Percentiles rank a stretch among this genome's conserved stretches.
These are phyloP conservation scores for Daboia siamensis DNA, from an alignment of 2,113 vertebrate species.

Conservation along the genomic window DNA sequence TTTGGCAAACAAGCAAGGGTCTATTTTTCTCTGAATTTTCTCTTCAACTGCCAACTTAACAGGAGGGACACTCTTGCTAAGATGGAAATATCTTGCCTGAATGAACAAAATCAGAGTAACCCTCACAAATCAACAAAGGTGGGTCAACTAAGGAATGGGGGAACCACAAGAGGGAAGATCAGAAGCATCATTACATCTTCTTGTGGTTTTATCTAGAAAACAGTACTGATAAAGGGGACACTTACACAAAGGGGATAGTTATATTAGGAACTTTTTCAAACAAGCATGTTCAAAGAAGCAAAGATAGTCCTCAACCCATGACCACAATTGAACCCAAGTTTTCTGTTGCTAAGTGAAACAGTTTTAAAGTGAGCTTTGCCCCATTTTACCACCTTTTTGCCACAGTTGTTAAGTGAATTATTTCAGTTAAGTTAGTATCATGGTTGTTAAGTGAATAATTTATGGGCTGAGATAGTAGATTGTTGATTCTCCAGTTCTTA, in stretches of 20 bases:
- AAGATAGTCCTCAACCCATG: not conserved
- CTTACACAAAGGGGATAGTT: not conserved
- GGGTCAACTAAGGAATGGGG: not conserved
- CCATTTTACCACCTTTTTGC: not conserved
- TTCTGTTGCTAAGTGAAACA: not conserved
- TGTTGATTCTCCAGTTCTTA: not conserved
- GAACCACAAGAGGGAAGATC: not conserved
- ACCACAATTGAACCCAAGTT: not conserved
- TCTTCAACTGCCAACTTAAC: not conserved
- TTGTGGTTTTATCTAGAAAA: not conserved
- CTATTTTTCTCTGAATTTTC: not conserved
- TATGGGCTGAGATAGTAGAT: not conserved
- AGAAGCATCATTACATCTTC: not conserved
- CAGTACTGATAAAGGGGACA: not conserved
- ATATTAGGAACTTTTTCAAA: not conserved
- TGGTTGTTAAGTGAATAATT: not conserved
- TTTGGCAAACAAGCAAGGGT: not conserved
- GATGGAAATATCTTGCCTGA: not conserved
- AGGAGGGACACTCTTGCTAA: not conserved
- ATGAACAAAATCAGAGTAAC: not conserved
- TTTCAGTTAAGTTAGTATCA: not conserved
- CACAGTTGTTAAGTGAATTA: not conserved
- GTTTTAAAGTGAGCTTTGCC: not conserved
- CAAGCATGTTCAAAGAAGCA: not conserved
- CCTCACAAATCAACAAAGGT: too few species aligned